Evolutionary conservation across 2,888 invertebrate genomes (phyloP), one percentile per base, ranked within the genome.

Genomic region (Anaspis maculata): DNA sequence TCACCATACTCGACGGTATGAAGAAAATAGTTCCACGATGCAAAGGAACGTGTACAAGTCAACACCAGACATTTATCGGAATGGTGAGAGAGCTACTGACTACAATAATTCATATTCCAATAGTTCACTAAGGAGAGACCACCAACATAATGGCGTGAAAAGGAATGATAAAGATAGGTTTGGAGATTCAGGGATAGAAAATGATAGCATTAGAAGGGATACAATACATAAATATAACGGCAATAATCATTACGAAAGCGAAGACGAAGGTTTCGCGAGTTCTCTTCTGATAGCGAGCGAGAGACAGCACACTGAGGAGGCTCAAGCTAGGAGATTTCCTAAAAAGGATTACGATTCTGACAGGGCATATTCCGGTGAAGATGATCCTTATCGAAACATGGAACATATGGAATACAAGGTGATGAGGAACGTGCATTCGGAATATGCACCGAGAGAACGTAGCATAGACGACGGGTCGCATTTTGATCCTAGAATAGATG

Each of bases 101-200:
- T 46, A 55, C 11, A 55, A 58, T 30, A 10, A 24, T 11, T 19
- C 19, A 5, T 52, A 54, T 2, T 76, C 71, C 49, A 78, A 79
- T 43, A 74, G 75, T 49, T 79, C 79, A 48, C 67, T 79, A 38
- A 69, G 72, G 25, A 70, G 77, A 44, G 68, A 71, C 37, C 58
- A 71, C 26, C 25, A 25, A 3, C 10, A 32, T 7, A 19, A 15
- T n/a, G 22, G 10, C 3, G 13, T 19, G 16, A 27, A n/a, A 5
- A 16, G 16, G 16, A 28, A 9, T 15, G 27, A 28, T 28, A 28
- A 28, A 23, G 80, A 75, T 51, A 71, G 77, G 32, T 67, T 80
- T 30, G 79, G 77, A 2, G 85, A 86, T 64, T 86, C 85, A 0
- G 85, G 86, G 1, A 85, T 85, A 42, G 85, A 85, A 54, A 84